Conservation (phyloP, 2,797 vertebrate genomes). For the Danio jaintianensis region DNA sequence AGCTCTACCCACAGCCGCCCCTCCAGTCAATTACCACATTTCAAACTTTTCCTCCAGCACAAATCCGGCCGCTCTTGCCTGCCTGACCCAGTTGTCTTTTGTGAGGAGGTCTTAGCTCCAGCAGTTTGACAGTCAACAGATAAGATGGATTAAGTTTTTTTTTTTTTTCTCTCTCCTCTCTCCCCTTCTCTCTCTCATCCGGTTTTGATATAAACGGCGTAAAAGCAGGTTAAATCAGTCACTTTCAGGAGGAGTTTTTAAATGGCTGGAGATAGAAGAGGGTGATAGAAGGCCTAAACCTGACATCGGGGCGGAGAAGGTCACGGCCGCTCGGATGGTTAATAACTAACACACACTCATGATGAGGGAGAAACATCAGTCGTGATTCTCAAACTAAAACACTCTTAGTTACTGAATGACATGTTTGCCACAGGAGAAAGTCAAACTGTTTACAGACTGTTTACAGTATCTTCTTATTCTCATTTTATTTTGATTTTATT, state of each 20-base stretch:
- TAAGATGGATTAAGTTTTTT: constrained; percentile 88
- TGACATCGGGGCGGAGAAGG: constrained; percentile 77
- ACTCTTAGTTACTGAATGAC: not conserved
- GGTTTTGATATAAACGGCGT: constrained; percentile 87
- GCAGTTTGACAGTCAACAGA: constrained; percentile 90
- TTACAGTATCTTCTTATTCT: too few relatives aligned
- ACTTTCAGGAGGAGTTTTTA: constrained; percentile 86
- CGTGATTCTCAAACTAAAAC: not conserved
- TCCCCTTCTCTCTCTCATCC: constrained; percentile 73
- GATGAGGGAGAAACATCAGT: constrained; percentile 64
- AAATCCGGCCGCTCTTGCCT: constrained; percentile 75
- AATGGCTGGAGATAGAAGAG: constrained; percentile 82
- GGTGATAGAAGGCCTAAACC: constrained; percentile 82
- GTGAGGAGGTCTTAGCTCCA: constrained; percentile 86
- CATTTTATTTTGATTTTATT: too few relatives aligned
- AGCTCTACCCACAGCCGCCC: constrained; percentile 44
- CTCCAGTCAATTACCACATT: constrained; percentile 81
- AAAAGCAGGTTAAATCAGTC: constrained; percentile 86
- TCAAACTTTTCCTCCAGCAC: constrained; percentile 79
- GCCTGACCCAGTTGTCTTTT: constrained; percentile 89
- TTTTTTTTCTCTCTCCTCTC: constrained; percentile 19
- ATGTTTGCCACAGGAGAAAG: too few relatives aligned
- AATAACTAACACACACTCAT: constrained; percentile 70
- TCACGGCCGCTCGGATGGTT: constrained; percentile 75
- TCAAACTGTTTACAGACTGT: too few relatives aligned